A percentile compares a stretch with the other conserved stretches of the same genome.
Conservation (phyloP, 2,888 invertebrate genomes). For the Cephus spinipes region DNA sequence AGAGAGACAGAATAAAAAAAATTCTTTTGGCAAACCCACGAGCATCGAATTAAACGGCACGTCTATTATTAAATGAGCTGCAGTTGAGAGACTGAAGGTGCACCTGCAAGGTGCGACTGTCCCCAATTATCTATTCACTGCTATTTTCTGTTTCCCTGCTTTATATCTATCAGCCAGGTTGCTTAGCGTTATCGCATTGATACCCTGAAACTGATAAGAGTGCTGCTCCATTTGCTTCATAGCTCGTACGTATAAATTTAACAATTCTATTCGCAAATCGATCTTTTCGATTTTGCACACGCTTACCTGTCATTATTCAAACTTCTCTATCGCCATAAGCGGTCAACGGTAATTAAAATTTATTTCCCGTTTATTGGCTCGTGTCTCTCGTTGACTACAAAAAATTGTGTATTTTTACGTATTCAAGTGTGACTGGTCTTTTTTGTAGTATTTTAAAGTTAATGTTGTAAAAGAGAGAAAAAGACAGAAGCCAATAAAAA, state of each 20-base stretch:
- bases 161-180: neutral
- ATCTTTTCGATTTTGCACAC: neutral
- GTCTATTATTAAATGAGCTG: conserved; percentile 10
- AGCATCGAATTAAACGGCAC: neutral
- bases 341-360: neutral
- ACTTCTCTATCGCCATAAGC: neutral
- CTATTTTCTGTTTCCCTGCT: neutral
- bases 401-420: neutral
- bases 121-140: neutral
- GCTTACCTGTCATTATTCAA: neutral
- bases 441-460: neutral
- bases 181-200: neutral
- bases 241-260: neutral
- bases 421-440: neutral
- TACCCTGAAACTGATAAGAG: neutral
- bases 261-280: neutral
- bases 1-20: neutral
- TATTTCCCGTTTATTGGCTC: neutral
- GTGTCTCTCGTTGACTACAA: neutral
- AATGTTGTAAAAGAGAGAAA: neutral
- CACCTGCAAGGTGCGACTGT: neutral
- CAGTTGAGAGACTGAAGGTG: neutral
- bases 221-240: too few species aligned
- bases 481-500: neutral
- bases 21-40: neutral